These are phyloP conservation scores for Corticium candelabrum DNA, from an alignment of 37 sponge, comb jelly and placozoan genomes.

Conservation along the genomic window DNA sequence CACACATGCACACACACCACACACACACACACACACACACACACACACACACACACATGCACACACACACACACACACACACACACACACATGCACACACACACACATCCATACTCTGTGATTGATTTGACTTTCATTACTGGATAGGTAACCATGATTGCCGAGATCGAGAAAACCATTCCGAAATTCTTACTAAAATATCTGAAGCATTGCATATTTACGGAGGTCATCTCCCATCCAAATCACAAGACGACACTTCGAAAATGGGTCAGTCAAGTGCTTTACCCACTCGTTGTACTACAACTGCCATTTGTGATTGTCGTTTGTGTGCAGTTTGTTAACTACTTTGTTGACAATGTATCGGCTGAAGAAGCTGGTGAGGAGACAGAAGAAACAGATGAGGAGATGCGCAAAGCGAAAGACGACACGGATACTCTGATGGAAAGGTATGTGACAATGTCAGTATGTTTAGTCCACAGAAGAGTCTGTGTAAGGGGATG, in stretches of 20 bases:
- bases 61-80: too few species aligned
- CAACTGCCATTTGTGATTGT: not conserved
- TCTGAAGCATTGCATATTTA: constrained; percentile 1
- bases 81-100: too few species aligned
- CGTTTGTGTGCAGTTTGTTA: not conserved
- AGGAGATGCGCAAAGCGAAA: not conserved
- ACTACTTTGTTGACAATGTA: not conserved
- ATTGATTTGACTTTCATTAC: too few species aligned
- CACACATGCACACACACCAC: too few species aligned
- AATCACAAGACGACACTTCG: not conserved
- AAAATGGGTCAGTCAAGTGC: not conserved
- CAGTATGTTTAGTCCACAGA: too few species aligned
- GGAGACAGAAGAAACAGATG: not conserved
- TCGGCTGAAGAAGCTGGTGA: not conserved
- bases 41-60: too few species aligned
- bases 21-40: too few species aligned
- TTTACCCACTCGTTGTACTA: not conserved
- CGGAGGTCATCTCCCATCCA: not conserved
- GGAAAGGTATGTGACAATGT: not conserved
- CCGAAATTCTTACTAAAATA: not conserved
- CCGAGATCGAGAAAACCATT: not conserved
- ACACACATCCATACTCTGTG: too few species aligned
- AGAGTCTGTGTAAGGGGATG: too few species aligned
- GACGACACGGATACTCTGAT: not conserved
- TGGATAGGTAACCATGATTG: not conserved